phyloP scores from a whole-genome alignment of 1,140 invertebrate species.

The Delia radicum region DNA sequence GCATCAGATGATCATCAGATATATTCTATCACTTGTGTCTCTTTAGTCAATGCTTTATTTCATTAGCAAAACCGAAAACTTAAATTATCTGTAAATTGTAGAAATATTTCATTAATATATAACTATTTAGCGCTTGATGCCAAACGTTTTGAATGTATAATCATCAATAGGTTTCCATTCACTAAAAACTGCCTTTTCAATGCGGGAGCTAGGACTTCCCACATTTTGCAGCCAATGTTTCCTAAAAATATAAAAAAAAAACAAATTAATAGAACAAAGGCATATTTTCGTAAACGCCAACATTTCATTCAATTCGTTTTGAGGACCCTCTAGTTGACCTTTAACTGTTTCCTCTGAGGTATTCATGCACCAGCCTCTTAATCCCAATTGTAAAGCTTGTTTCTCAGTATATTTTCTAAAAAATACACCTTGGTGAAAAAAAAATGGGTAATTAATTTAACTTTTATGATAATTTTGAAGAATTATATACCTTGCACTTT shows the following conservation, averaged over 20 bases:
- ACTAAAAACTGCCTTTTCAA: constrained; percentile 63
- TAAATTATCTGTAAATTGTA: too few species aligned
- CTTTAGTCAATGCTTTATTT: too few species aligned
- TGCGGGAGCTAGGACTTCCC: constrained; percentile 65
- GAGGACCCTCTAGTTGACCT: constrained; percentile 65
- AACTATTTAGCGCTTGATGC: constrained; percentile 4
- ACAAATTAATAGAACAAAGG: background rate
- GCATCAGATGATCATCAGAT: too few species aligned
- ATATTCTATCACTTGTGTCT: too few species aligned
- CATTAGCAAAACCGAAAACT: too few species aligned
- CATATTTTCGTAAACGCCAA: constrained; percentile 39
- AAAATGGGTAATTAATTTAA: too few species aligned
- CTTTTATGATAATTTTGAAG: too few species aligned
- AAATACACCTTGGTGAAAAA: constrained; percentile 39
- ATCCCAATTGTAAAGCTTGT: constrained; percentile 59
- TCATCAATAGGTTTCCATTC: constrained; percentile 29
- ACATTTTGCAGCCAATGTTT: constrained; percentile 60
- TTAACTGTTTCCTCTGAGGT: constrained; percentile 65
- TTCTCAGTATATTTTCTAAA: constrained; percentile 38
- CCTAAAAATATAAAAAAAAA: constrained; percentile 29
- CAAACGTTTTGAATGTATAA: constrained; percentile 31
- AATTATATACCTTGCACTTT: constrained; percentile 59
- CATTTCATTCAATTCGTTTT: constrained; percentile 64
- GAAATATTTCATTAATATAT: too few species aligned
- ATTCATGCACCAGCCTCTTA: constrained; percentile 74